Conservation (phyloP, 2,113 vertebrate genomes). For the Gobiocypris rarus region DNA sequence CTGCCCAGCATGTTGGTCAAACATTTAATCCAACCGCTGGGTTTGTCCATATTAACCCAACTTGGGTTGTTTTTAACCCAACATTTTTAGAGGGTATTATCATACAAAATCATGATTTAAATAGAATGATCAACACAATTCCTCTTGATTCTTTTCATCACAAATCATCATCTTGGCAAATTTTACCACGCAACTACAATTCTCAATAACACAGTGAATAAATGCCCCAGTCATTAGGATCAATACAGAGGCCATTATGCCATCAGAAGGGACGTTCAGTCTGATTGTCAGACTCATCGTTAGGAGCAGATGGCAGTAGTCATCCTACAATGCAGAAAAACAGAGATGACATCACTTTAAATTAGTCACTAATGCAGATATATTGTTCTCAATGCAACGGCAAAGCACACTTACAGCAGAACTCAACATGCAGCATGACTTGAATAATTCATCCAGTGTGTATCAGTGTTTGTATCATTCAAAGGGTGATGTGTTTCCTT, state of each 20-base stretch:
- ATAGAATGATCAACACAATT: not conserved
- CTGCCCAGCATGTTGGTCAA: too few species aligned
- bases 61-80: too few species aligned
- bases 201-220: not conserved
- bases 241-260: conserved; percentile 8
- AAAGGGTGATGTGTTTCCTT: conserved; percentile 1
- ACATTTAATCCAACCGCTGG: too few species aligned
- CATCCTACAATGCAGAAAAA: not conserved
- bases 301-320: conserved; percentile 26
- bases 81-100: not conserved
- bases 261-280: not conserved
- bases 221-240: conserved; percentile 17
- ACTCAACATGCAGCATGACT: conserved; percentile 7
- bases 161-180: not conserved
- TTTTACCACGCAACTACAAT: not conserved
- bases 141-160: not conserved
- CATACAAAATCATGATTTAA: not conserved
- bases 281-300: not conserved
- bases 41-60: too few species aligned
- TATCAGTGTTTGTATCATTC: not conserved
- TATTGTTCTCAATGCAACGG: not conserved
- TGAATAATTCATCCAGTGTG: conserved; percentile 17
- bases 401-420: not conserved
- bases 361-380: conserved; percentile 28
- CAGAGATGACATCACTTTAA: not conserved